Conservation (phyloP, 2,113 vertebrate genomes). For the Psephotus haematonotus region DNA sequence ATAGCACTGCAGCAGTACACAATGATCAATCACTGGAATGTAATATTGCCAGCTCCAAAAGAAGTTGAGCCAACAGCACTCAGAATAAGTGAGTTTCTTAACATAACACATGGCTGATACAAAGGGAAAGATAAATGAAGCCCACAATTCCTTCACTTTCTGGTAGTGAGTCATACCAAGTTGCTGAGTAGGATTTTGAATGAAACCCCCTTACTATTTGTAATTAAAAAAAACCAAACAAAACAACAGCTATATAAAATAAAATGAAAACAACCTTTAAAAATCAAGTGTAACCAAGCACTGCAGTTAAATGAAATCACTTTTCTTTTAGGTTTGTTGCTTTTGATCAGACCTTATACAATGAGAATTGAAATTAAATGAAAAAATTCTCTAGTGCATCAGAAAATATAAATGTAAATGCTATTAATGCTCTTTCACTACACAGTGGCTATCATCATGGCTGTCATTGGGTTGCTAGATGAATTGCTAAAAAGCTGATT, state of each 20-base stretch:
- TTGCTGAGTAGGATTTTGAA: slow-evolving; percentile 53
- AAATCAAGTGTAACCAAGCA: slow-evolving; percentile 13
- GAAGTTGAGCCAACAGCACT: slow-evolving; percentile 39
- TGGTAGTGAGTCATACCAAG: neutral
- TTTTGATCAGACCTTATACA: slow-evolving; percentile 5
- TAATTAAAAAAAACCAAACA: neutral
- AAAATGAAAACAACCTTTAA: slow-evolving; percentile 30
- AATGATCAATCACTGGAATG: slow-evolving; percentile 30
- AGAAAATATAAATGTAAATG: slow-evolving; percentile 26
- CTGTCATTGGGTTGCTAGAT: neutral
- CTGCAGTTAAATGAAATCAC: neutral
- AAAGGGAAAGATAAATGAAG: slow-evolving; percentile 28
- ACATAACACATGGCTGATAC: slow-evolving; percentile 1
- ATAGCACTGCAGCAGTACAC: neutral
- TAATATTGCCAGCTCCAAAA: neutral
- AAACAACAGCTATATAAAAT: slow-evolving; percentile 8
- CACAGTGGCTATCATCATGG: neutral
- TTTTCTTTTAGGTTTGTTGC: slow-evolving; percentile 36
- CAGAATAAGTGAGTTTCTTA: slow-evolving; percentile 48
- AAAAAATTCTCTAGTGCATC: neutral
- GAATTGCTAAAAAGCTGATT: neutral
- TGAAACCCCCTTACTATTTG: neutral
- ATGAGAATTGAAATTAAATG: slow-evolving; percentile 40
- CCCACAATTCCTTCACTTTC: slow-evolving; percentile 12
- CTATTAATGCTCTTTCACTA: neutral